Evolutionary conservation across 2,797 vertebrate species (phyloP).

Genomic region (Anolis apletophallus): DNA sequence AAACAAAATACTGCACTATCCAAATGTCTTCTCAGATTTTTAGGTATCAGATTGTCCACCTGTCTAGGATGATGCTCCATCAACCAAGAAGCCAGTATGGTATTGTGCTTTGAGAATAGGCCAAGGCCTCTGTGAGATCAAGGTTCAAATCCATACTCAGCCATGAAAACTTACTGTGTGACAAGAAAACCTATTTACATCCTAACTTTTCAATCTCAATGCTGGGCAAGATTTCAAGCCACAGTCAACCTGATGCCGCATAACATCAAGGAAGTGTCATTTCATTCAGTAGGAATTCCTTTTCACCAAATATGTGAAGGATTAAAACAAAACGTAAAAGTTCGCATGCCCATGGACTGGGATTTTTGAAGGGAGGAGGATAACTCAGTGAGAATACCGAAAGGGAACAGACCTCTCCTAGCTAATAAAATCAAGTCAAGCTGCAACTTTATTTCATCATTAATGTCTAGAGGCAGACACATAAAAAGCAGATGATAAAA

Average conservation of each 20-base stretch:
- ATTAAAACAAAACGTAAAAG: not conserved
- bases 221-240: too few relatives aligned
- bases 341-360: not conserved
- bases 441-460: constrained; percentile 26
- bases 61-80: too few relatives aligned
- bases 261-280: not conserved
- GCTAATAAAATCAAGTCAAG: not conserved
- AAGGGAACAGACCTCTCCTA: not conserved
- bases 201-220: too few relatives aligned
- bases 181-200: too few relatives aligned
- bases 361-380: too few relatives aligned
- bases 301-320: not conserved
- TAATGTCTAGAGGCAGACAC: constrained; percentile 12
- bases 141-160: too few relatives aligned
- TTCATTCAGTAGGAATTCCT: not conserved
- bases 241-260: too few relatives aligned
- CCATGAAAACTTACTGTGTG: too few relatives aligned
- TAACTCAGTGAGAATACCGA: not conserved
- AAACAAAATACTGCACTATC: not conserved
- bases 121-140: too few relatives aligned
- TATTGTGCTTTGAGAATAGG: too few relatives aligned
- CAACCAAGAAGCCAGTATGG: too few relatives aligned
- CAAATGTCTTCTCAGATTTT: not conserved
- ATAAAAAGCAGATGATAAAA: constrained; percentile 30
- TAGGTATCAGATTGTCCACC: not conserved